Percentiles rank a stretch among this genome's conserved stretches.
These are phyloP conservation scores for Tauraco erythrolophus DNA, from an alignment of 2,113 vertebrate genomes.

Conservation along the genomic window DNA sequence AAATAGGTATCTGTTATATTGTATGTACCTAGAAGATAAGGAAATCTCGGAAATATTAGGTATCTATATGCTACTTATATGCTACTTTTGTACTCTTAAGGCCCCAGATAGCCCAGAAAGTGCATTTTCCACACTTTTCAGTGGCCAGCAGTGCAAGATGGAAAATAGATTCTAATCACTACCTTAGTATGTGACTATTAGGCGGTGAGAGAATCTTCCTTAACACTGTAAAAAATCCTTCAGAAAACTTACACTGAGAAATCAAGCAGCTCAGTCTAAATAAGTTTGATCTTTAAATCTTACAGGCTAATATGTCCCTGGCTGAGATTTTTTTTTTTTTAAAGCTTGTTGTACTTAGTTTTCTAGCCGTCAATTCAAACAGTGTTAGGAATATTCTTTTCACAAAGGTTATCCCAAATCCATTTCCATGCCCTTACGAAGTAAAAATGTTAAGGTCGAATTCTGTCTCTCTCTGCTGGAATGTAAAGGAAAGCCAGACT, in stretches of 20 bases:
- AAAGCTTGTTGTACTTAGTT: not conserved
- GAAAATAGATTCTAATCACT: not conserved
- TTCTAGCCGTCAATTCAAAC: not conserved
- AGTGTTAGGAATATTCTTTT: not conserved
- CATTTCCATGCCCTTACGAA: not conserved
- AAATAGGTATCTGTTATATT: too few relatives aligned
- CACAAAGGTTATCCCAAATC: not conserved
- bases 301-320: not conserved
- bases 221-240: not conserved
- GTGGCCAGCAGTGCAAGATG: not conserved
- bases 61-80: too few relatives aligned
- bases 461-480: not conserved
- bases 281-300: not conserved
- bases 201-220: not conserved
- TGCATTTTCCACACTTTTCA: not conserved
- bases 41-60: too few relatives aligned
- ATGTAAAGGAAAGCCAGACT: not conserved
- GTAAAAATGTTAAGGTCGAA: not conserved
- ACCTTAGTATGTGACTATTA: not conserved
- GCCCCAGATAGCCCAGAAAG: too few relatives aligned
- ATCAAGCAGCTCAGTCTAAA: not conserved
- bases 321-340: not conserved
- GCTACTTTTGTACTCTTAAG: too few relatives aligned
- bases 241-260: not conserved
- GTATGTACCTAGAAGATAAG: too few relatives aligned